Base-by-base conservation (phyloP, 2,888 invertebrate species). In the Cataglyphis altisquamis region DNA sequence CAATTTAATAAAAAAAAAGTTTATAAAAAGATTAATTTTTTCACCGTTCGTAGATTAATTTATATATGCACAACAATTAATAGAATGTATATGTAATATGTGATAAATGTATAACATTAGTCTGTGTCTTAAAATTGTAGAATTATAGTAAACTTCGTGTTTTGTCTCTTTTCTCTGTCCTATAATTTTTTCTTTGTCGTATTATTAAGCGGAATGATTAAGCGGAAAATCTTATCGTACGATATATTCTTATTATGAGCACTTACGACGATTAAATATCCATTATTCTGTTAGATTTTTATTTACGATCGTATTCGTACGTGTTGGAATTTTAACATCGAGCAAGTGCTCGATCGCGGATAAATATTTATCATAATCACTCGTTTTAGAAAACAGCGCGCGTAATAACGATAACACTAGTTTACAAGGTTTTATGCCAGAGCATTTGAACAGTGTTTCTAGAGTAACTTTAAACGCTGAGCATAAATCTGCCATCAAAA, bases 341-440 rank as follows among this genome's bases (percentile, higher is more conserved):
- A 73, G 41, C 62, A 73, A 73, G 41, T n/a, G 39, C 41, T 29
- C 29, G 74, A 63, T 63, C 6, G n/a, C 41, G 4, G 63, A 63
- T 74, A 74, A 45, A 45, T 21, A 21, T 74, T 74, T 74, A 29
- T 74, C 32, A 63, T 10, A 73, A n/a, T 21, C 45, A 15, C 32
- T 63, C 74, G 32, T 45, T 63, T 74, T 74, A 63, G 74, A 45
- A 74, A 63, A 74, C 10, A 9, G n/a, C 41, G 21, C 29, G 73
- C 45, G 63, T 63, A 74, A 45, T 45, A 74, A 45, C 63, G 63
- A n/a, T 74, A 63, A 29, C 29, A 29, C 29, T 29, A 29, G 2
- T 2, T 29, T 29, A 29, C 29, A 29, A 29, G 29, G 29, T 29
- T 29, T 29, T 29, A 29, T 2, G 29, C 2, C 29, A 29, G 29